phyloP scores from a whole-genome alignment of 2,113 vertebrate genomes.

The Lophochroa leadbeateri region DNA sequence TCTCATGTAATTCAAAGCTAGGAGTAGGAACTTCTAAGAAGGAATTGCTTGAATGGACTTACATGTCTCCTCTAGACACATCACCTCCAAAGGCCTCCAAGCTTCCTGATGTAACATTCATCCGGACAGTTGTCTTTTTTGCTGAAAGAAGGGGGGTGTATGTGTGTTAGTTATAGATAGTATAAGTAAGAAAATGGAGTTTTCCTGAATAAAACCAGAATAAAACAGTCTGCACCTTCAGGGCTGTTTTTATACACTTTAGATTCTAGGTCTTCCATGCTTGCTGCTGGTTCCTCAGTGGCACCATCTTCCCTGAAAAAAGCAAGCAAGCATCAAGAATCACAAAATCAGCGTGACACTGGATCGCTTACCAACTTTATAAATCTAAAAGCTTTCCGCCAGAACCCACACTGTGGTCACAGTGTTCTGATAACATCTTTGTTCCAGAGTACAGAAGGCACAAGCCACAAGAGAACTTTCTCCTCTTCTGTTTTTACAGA shows the following conservation, averaged over 20 bases:
- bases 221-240: neutral
- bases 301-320: neutral
- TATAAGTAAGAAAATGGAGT: neutral
- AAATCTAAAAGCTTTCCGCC: neutral
- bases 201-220: neutral
- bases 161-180: neutral
- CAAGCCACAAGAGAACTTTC: neutral
- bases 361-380: neutral
- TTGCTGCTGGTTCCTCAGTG: neutral
- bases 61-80: constrained; percentile 83
- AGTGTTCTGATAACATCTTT: neutral
- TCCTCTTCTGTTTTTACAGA: neutral
- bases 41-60: constrained; percentile 56
- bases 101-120: constrained; percentile 81
- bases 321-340: neutral
- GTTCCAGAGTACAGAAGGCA: accelerated
- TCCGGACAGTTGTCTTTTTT: constrained; percentile 38
- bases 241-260: neutral
- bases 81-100: constrained; percentile 87
- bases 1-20: neutral
- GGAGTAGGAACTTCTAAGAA: neutral
- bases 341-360: neutral
- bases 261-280: neutral
- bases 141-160: constrained; percentile 51
- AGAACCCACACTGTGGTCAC: neutral